Base-by-base conservation (phyloP, 2,113 vertebrate genomes). In the Chloebia gouldiae region DNA sequence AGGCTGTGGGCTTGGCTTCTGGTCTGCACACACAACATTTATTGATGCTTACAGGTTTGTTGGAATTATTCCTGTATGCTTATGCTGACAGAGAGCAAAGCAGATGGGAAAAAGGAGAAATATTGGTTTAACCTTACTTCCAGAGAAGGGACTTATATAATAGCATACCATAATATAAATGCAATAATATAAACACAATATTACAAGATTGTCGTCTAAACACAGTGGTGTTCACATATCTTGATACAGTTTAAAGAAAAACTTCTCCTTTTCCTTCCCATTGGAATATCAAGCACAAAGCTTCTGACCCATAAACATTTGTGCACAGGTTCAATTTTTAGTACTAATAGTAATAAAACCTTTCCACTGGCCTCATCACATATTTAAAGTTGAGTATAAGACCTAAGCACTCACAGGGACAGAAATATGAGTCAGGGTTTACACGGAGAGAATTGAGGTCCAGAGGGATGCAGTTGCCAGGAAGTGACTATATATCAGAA, bases 371-470 rank as follows among this genome's bases (percentile, higher is more conserved):
- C 8, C 42, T 86, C 68, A 80, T 59, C 33, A 27, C 18, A 8
- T 75, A 73, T 82, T 86, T 78, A 84, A 88, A 86, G 39, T 15
- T 40, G 50, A 85, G 10, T 40, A n/a, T 15, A 63, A 65, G 53
- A 77, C 16, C 59, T 51, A 60, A 70, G 45, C 71, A 79, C 40
- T 86, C 40, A 28, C n/a, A 75, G 70, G 37, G 31, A 51, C 57
- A 88, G 90, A 95, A 92, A 78, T 47, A 79, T 61, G 56, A 90
- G 70, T 81, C 68, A 90, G 57, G 25, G 17, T 81, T 94, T 96
- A 75, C 45, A 65, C 0, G 0, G 70, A 61, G 51, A 35, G 63
- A 71, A 64, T 27, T 51, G 51, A 42, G n/a, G 28, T 71, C 47
- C 80, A 69, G 70, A 70, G 50, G 40, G 50, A 86, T 18, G 88